A percentile compares a stretch with the other conserved stretches of the same genome.
phyloP scores from a whole-genome alignment of 2,797 vertebrate species.

The Alca torda region DNA sequence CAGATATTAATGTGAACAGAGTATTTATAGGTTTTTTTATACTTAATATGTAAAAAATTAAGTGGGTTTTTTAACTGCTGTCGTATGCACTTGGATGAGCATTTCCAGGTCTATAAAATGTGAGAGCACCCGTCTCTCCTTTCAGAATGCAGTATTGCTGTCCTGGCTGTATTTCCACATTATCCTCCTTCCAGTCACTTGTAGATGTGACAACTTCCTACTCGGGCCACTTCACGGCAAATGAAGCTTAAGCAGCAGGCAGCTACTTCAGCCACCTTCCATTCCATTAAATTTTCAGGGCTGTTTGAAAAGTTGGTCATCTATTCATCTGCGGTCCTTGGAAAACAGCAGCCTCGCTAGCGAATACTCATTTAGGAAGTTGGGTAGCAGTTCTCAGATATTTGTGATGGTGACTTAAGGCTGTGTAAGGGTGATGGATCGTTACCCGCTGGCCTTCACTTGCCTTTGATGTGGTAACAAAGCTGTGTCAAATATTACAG shows the following conservation, averaged over 20 bases:
- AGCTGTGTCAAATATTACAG: not conserved
- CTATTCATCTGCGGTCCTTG: not conserved
- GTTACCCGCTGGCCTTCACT: not conserved
- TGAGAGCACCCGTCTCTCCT: not conserved
- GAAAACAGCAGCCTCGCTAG: not conserved
- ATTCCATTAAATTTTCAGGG: not conserved
- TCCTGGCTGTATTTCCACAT: not conserved
- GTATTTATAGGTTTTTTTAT: not conserved
- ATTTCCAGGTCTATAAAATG: not conserved
- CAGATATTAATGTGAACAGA: not conserved
- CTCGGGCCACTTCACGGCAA: not conserved
- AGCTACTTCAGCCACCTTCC: not conserved
- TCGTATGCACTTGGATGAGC: not conserved
- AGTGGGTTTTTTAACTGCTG: not conserved
- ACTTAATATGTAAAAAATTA: not conserved
- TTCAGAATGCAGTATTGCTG: not conserved
- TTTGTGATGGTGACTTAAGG: not conserved
- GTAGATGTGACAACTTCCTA: not conserved
- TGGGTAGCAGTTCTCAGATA: not conserved
- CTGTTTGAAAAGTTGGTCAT: not conserved
- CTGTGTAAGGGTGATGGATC: not conserved
- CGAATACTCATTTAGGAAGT: accelerated
- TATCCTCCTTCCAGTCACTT: not conserved
- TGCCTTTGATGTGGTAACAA: not conserved
- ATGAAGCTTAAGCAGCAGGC: not conserved